phyloP scores from a whole-genome alignment of 2,888 invertebrate species.

The Chrysolina americana region DNA sequence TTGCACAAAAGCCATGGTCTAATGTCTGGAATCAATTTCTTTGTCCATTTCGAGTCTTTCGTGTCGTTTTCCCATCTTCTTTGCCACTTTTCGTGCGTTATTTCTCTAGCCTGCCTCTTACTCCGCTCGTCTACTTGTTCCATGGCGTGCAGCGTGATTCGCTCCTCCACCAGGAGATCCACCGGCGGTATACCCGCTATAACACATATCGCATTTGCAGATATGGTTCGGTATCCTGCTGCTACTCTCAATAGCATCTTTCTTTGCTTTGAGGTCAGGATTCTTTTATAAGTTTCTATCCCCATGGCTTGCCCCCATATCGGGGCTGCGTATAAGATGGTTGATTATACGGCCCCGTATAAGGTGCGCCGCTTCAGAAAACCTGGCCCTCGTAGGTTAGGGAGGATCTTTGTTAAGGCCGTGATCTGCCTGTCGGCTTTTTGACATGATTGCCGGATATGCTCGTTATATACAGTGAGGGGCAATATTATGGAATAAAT shows the following conservation, averaged over 20 bases:
- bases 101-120: no score
- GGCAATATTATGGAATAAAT: no score
- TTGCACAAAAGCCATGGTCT: not conserved
- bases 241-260: not conserved
- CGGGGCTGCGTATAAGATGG: constrained; percentile 35
- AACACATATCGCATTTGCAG: not conserved
- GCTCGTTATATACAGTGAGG: not conserved
- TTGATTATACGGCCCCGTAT: constrained; percentile 29
- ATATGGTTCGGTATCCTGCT: not conserved
- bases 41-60: not conserved
- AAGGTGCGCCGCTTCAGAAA: constrained; percentile 18
- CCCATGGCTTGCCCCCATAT: constrained; percentile 38
- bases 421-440: not conserved
- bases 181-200: not conserved
- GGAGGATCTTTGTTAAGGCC: constrained; percentile 29
- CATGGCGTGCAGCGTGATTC: constrained; percentile 11
- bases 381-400: constrained; percentile 34
- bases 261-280: constrained; percentile 26
- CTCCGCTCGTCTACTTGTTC: not conserved
- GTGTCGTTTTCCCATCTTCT: not conserved
- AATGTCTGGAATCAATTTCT: not conserved
- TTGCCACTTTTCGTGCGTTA: constrained; percentile 23
- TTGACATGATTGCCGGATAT: constrained; percentile 2
- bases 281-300: constrained; percentile 25
- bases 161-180: constrained; percentile 41